Evolutionary conservation across 2,113 vertebrate genomes (phyloP).

Genomic region (Lophochroa leadbeateri): DNA sequence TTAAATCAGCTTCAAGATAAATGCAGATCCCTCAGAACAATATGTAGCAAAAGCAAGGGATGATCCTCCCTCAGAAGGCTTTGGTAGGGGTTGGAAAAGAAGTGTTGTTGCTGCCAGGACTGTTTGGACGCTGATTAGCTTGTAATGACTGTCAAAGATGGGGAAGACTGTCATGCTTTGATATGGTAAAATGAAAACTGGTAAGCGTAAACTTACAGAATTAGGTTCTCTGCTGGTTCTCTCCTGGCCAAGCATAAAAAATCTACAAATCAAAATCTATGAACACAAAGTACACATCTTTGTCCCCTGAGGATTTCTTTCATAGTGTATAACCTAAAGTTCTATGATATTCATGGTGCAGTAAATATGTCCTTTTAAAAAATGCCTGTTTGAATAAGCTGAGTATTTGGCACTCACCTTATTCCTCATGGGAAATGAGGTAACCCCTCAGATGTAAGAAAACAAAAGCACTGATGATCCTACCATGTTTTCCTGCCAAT

Average conservation of each 20-base stretch:
- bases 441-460: accelerated
- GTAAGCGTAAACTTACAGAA: not conserved
- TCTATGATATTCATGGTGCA: not conserved
- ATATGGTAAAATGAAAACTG: not conserved
- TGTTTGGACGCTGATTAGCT: not conserved
- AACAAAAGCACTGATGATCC: not conserved
- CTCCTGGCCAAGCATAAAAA: not conserved
- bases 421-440: not conserved
- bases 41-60: not conserved
- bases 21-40: not conserved
- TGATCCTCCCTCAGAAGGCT: not conserved
- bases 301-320: not conserved
- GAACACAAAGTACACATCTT: not conserved
- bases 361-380: not conserved
- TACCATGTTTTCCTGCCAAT: not conserved
- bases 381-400: not conserved
- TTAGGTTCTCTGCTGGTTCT: not conserved
- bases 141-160: not conserved
- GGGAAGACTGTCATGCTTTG: not conserved
- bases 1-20: not conserved
- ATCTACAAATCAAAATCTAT: not conserved
- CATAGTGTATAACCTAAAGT: not conserved
- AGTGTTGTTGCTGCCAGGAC: not conserved
- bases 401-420: not conserved
- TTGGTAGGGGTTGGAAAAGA: not conserved